These are phyloP conservation scores for Notothenia rossii DNA, from an alignment of 2,113 vertebrate species.

Conservation along the genomic window DNA sequence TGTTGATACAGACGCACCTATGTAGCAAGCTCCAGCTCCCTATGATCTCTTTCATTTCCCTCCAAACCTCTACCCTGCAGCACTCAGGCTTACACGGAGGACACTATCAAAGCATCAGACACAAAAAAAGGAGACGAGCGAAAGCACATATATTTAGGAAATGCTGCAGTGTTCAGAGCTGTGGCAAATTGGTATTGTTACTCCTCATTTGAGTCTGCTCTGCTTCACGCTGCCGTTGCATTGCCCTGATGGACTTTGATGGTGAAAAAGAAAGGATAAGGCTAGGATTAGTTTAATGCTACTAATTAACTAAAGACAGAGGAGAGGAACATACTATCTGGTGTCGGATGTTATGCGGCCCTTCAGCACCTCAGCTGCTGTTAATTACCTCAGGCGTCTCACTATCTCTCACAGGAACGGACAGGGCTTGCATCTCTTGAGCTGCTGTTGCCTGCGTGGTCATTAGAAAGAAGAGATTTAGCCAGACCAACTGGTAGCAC, in stretches of 20 bases:
- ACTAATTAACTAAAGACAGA: slow-evolving; percentile 79
- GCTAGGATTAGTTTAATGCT: slow-evolving; percentile 76
- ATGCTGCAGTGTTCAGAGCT: slow-evolving; percentile 56
- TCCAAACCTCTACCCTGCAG: slow-evolving; percentile 67
- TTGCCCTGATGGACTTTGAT: slow-evolving; percentile 68
- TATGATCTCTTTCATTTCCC: slow-evolving; percentile 68
- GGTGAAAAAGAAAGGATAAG: slow-evolving; percentile 58
- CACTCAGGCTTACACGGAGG: slow-evolving; percentile 64
- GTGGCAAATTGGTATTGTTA: slow-evolving; percentile 69
- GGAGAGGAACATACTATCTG: slow-evolving; percentile 65
- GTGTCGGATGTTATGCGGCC: slow-evolving; percentile 63
- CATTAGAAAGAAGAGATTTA: slow-evolving; percentile 65
- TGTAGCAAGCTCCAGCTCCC: slow-evolving; percentile 54
- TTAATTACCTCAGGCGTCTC: slow-evolving; percentile 75
- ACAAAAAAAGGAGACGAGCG: slow-evolving; percentile 30
- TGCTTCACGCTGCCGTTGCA: slow-evolving; percentile 59
- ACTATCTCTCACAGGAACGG: slow-evolving; percentile 64
- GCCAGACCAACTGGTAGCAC: slow-evolving; percentile 28
- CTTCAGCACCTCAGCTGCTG: slow-evolving; percentile 67
- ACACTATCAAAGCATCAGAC: slow-evolving; percentile 67
- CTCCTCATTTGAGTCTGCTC: slow-evolving; percentile 59
- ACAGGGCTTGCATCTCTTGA: slow-evolving; percentile 56
- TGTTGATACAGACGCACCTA: slow-evolving; percentile 68
- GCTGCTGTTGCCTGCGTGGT: slow-evolving; percentile 51
- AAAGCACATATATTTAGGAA: slow-evolving; percentile 68